Evolutionary conservation across 2,888 invertebrate species (phyloP).

Genomic region (Aporophyla nigra): DNA sequence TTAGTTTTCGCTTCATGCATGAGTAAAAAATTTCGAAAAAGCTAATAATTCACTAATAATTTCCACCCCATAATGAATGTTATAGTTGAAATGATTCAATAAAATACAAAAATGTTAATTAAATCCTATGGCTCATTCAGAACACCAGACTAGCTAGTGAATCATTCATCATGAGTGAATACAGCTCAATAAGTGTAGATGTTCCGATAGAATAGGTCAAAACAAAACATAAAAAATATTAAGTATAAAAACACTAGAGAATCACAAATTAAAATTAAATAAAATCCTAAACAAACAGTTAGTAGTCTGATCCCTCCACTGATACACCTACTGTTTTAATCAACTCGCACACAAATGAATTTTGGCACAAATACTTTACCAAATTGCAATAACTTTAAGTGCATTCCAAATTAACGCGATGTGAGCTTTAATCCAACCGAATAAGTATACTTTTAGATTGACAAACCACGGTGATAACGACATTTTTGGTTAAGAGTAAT

Average conservation of each 20-base stretch:
- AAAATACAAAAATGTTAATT: background rate
- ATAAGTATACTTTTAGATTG: conserved; percentile 55
- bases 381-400: conserved; percentile 34
- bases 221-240: background rate
- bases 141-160: background rate
- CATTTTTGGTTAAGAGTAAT: conserved; percentile 79
- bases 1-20: background rate
- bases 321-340: conserved; percentile 65
- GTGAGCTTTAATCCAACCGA: conserved; percentile 46
- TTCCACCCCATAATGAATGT: background rate
- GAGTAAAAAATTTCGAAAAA: background rate
- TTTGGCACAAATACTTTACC: conserved; percentile 56
- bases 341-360: conserved; percentile 61
- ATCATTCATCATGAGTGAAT: background rate
- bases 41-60: background rate
- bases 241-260: conserved; percentile 1
- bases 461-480: conserved; percentile 71
- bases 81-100: background rate
- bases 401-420: conserved; percentile 45
- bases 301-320: conserved; percentile 47
- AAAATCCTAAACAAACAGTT: conserved; percentile 60
- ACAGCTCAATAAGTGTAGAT: background rate
- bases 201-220: background rate
- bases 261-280: conserved; percentile 36
- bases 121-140: background rate